Base-by-base conservation (phyloP, 2,888 invertebrate species). In the Sturmia bella region DNA sequence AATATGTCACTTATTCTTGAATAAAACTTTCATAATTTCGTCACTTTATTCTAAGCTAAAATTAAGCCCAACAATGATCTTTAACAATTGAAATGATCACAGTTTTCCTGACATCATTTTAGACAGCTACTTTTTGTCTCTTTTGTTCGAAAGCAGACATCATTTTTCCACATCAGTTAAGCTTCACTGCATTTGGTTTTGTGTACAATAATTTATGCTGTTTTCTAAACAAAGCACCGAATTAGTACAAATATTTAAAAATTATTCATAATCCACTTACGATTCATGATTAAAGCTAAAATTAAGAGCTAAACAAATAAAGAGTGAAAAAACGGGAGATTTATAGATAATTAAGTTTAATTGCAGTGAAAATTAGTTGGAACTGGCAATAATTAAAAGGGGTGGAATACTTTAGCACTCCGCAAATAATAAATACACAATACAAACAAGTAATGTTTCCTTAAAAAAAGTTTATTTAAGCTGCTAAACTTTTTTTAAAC, bases 151-250 rank as follows among this genome's bases (percentile, higher is more conserved):
- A 3, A 19, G 50, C 78, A 79, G 79, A 73, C 79, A 79, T 79
- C 73, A 79, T 39, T 79, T 73, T 63, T 21, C 56, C 73, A 73
- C 68, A 79, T 79, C 79, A 68, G 79, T 73, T 79, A 68, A 32
- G 79, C 73, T 79, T 79, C 59, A 73, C 12, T 79, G 79, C 21
- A 41, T 68, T 74, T 24, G 17, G n/a, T 21, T 59, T 39, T 27
- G n/a, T n/a, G n/a, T n/a, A n/a, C n/a, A n/a, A n/a, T n/a, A n/a
- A 6, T 24, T 39, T 57, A 27, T 63, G 43, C n/a, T 57, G 9
- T 43, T 5, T 27, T 15, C 27, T 68, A 43, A 52, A 68, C 75
- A 57, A 59, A 52, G 41, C 17, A 50, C n/a, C 61, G 11, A 75
- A 75, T 68, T 68, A 66, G 57, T 57, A 15, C 57, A 57, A 57